These are phyloP conservation scores for Biston stratarius DNA, from an alignment of 2,888 invertebrate species.

Conservation along the genomic window DNA sequence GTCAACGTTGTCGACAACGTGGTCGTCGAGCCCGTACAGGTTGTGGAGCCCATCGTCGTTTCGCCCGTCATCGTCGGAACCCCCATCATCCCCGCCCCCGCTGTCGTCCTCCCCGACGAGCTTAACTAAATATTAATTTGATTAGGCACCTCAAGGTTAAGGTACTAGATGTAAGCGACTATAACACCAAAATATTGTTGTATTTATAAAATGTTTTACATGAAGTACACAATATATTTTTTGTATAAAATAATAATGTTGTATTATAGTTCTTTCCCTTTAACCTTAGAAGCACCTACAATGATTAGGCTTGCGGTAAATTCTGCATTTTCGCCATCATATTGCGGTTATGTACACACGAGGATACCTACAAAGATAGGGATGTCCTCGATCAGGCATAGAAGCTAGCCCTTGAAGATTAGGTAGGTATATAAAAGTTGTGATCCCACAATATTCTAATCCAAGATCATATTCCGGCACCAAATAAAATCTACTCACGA, in stretches of 20 bases:
- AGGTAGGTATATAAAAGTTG: too few relatives aligned
- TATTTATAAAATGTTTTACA: conserved; percentile 29
- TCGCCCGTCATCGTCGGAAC: conserved; percentile 41
- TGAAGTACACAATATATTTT: conserved; percentile 19
- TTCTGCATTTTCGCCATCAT: too few relatives aligned
- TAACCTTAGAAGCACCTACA: not conserved
- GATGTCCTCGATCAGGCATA: too few relatives aligned
- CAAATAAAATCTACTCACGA: too few relatives aligned
- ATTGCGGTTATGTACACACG: too few relatives aligned
- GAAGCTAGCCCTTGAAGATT: too few relatives aligned
- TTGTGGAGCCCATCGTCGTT: conserved; percentile 42
- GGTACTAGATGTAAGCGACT: conserved; percentile 23
- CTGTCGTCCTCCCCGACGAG: conserved; percentile 46
- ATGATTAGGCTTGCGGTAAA: too few relatives aligned
- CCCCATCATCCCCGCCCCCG: conserved; percentile 46
- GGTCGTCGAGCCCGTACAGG: conserved; percentile 33
- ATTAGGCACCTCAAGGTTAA: not conserved
- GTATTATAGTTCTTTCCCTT: not conserved
- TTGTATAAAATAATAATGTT: not conserved
- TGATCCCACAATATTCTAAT: too few relatives aligned
- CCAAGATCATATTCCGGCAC: too few relatives aligned
- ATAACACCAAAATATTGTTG: conserved; percentile 16
- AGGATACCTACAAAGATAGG: too few relatives aligned
- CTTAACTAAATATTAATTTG: conserved; percentile 44
- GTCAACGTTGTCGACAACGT: conserved; percentile 35